Evolutionary conservation across 2,113 vertebrate species (phyloP), one percentile per base, ranked within the genome.

Genomic region (Ahaetulla prasina): DNA sequence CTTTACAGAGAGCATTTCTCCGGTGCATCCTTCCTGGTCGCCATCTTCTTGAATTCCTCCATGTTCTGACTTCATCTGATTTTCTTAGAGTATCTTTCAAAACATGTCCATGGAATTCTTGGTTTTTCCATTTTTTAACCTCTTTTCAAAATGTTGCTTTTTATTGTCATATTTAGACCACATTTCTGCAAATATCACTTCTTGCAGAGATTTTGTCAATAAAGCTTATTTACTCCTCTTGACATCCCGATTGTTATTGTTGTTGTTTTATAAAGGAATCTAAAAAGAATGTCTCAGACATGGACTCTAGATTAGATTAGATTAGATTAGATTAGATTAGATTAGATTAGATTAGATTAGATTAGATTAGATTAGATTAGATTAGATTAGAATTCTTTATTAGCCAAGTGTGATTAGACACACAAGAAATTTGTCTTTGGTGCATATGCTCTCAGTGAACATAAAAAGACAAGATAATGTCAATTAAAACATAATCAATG

Each of bases 401-500:
- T 47, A 6, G 45, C 45, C 45, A 47, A 47, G 45, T 47, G 45
- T 47, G 45, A 47, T 47, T 47, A 6, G 45, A 47, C 45, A 47
- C 45, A 47, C 45, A 47, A 47, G 45, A 6, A 47, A 47, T 47
- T 47, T 47, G 45, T 47, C 4, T 47, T 47, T 47, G 45, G 45
- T 47, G 45, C 45, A 47, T 47, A 47, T 47, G 45, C 5, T 47
- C 45, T 47, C 45, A 47, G 45, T 47, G 45, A 6, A 47, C 3
- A 47, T 47, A 47, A 47, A 8, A 47, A 47, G 45, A 47, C 4
- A 47, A 47, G 45, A 47, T 35, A n/a, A 80, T 80, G 35, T 43
- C 74, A 80, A 43, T 20, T 18, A 80, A 80, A 80, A 35, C 74
- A 80, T 80, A 97, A 92, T 45, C 96, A 96, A 96, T 91, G 92